phyloP scores from a whole-genome alignment of 2,888 invertebrate genomes.

The Steromphala cineraria region DNA sequence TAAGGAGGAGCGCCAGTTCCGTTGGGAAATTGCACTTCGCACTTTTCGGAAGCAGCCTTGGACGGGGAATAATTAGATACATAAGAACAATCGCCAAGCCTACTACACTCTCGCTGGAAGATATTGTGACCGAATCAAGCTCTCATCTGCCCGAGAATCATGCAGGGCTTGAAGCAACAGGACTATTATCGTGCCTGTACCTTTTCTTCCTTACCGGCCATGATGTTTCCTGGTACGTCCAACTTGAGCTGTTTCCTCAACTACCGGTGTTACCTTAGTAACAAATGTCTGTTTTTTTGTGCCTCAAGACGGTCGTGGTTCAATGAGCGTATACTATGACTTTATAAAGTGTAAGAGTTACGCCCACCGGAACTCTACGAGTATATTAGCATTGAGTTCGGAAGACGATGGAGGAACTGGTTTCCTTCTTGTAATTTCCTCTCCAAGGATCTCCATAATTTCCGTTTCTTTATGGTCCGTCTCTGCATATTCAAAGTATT shows the following conservation, averaged over 20 bases:
- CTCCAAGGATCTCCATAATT: conserved; percentile 5
- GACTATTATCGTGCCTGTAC: conserved; percentile 72
- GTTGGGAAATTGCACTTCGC: conserved; percentile 63
- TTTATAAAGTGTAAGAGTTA: neutral
- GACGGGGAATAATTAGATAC: conserved; percentile 58
- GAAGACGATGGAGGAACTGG: neutral
- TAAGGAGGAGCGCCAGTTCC: conserved; percentile 52
- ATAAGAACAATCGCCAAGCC: conserved; percentile 39
- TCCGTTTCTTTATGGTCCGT: neutral
- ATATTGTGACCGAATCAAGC: neutral
- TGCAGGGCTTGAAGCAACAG: conserved; percentile 71
- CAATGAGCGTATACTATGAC: conserved; percentile 12
- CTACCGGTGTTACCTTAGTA: conserved; percentile 25
- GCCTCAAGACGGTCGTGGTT: conserved; percentile 2
- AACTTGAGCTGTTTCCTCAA: neutral
- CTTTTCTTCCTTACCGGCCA: conserved; percentile 66
- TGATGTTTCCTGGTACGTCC: conserved; percentile 67
- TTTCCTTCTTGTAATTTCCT: neutral
- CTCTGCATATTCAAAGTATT: conserved; percentile 6
- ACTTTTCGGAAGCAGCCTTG: conserved; percentile 58
- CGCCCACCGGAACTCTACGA: conserved; percentile 6
- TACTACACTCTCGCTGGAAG: neutral
- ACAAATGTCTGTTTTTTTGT: conserved; percentile 19
- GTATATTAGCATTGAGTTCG: conserved; percentile 9
- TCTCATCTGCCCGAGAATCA: conserved; percentile 28